phyloP scores from a whole-genome alignment of 2,888 invertebrate genomes.

The Dolomedes plantarius region DNA sequence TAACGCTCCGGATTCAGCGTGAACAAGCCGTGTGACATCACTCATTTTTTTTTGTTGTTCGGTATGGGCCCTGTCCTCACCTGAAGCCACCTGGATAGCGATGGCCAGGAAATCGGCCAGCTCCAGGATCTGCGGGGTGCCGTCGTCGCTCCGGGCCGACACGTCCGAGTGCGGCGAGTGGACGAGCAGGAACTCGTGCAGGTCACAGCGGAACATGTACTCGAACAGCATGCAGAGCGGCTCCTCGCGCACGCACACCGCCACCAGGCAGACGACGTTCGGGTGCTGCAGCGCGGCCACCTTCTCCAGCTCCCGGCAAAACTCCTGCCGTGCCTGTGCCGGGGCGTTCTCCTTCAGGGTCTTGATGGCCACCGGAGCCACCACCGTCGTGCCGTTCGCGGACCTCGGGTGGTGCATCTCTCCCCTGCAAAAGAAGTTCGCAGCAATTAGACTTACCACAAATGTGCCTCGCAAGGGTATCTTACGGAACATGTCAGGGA shows the following conservation, averaged over 20 bases:
- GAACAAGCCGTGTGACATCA: no score
- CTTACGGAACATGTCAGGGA: no score
- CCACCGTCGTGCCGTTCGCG: constrained; percentile 21
- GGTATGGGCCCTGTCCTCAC: no score
- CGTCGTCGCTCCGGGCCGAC: constrained; percentile 83
- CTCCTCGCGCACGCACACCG: constrained; percentile 79
- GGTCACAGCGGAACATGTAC: constrained; percentile 96
- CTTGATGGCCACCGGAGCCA: constrained; percentile 85
- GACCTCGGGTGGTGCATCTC: constrained; percentile 56
- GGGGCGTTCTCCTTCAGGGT: constrained; percentile 87
- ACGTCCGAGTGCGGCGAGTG: constrained; percentile 86
- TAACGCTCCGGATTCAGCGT: no score
- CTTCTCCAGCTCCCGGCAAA: constrained; percentile 87
- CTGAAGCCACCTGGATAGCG: constrained; percentile 86
- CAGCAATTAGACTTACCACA: no score
- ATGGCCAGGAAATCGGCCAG: constrained; percentile 88
- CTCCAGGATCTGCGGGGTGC: constrained; percentile 72
- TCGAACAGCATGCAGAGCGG: constrained; percentile 93
- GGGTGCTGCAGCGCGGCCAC: constrained; percentile 88
- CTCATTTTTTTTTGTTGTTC: no score
- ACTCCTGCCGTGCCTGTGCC: constrained; percentile 86
- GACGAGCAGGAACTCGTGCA: constrained; percentile 95
- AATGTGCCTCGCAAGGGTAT: no score
- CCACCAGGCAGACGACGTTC: constrained; percentile 87
- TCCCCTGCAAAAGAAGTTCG: constrained; percentile 36